Evolutionary conservation across 2,113 vertebrate species (phyloP).

Genomic region (Cynocephalus volans): DNA sequence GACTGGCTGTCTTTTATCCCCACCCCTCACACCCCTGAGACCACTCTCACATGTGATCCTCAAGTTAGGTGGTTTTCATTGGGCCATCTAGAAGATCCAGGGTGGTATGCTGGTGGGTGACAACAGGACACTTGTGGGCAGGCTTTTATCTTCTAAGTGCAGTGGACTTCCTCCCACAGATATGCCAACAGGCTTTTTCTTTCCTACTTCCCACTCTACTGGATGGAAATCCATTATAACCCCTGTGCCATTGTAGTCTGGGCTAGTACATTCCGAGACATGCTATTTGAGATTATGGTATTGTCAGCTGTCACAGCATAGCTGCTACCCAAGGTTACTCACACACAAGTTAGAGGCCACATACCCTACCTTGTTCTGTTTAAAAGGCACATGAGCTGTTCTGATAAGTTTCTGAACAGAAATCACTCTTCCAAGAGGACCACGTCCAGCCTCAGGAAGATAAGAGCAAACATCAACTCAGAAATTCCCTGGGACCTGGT

Average conservation of each 20-base stretch:
- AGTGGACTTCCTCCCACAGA: conserved; percentile 21
- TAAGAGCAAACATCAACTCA: conserved; percentile 8
- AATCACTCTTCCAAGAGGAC: conserved; percentile 50
- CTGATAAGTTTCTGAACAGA: conserved; percentile 13
- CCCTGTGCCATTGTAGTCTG: not conserved
- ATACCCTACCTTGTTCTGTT: not conserved
- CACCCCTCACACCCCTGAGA: not conserved
- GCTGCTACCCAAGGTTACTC: not conserved
- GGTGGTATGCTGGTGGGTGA: not conserved
- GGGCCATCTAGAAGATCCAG: not conserved
- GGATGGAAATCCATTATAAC: not conserved
- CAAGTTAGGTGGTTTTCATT: not conserved
- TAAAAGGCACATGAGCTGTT: not conserved
- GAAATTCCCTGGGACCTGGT: not conserved
- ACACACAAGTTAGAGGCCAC: not conserved
- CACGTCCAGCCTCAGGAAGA: not conserved
- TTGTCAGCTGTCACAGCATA: not conserved
- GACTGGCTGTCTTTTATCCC: conserved; percentile 11
- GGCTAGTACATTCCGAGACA: not conserved
- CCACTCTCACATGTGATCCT: not conserved
- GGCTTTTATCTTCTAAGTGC: conserved; percentile 26
- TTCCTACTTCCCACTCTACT: conserved; percentile 1
- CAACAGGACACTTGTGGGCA: not conserved
- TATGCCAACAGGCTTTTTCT: not conserved
- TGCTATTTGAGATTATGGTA: not conserved